Base-by-base conservation (phyloP, 2,113 vertebrate genomes). In the Mormoops blainvillei region DNA sequence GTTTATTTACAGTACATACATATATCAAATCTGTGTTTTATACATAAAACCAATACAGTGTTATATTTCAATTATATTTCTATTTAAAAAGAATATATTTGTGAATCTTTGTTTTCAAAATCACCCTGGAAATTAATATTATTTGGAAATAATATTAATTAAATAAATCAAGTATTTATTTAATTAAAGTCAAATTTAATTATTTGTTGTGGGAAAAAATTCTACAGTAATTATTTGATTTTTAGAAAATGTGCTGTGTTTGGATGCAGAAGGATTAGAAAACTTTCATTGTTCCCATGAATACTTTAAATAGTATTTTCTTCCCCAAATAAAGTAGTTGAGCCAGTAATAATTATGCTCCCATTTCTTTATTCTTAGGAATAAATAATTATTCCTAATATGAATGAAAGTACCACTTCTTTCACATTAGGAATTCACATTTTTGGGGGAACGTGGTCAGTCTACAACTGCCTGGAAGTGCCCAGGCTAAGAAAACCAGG, bases 231-330 rank as follows among this genome's bases (percentile, higher is more conserved):
- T 77, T 52, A 70, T 87, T 94, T 94, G 58, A 16, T 33, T 76
- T 96, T 97, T 88, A 85, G 52, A 94, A 86, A 95, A 65, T 10
- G 12, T 28, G 76, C 96, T 92, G 43, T 15, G n/a, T 91, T 84
- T 87, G 48, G 82, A 95, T 81, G 15, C 7, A 33, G 16, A 71
- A 67, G 36, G 85, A 38, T 58, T 83, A 78, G 8, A 68, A 7
- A 58, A 20, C 31, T 86, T 87, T 89, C 80, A 80, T 7, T 81
- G 7, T 70, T 58, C 19, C 54, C 11, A 48, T 38, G 22, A 43
- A 87, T 81, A 20, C 15, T 89, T 87, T 90, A 80, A 48, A 70
- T 36, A 92, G 18, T 70, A 45, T 58, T 38, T 58, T n/a, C 33
- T 78, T 87, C 10, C 52, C n/a, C 14, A 80, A 76, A 71, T 68